phyloP scores from a whole-genome alignment of 2,888 invertebrate genomes.

The Aethes cnicana region DNA sequence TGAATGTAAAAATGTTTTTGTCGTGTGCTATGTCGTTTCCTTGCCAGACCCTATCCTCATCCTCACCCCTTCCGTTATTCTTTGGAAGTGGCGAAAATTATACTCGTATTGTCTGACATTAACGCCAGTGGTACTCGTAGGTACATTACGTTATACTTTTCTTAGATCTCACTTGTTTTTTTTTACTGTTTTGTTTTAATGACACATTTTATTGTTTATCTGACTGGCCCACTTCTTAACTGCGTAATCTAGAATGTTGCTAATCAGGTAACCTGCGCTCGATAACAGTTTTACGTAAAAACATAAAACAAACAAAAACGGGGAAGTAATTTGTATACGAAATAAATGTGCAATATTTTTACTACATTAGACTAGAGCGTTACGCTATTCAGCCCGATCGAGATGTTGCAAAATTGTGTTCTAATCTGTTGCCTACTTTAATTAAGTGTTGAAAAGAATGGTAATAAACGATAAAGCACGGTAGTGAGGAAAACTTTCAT shows the following conservation, averaged over 20 bases:
- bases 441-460: slow-evolving; percentile 17
- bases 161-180: too few species aligned
- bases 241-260: not conserved
- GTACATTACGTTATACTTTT: too few species aligned
- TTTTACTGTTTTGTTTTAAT: too few species aligned
- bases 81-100: too few species aligned
- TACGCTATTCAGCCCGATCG: slow-evolving; percentile 11
- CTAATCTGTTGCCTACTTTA: slow-evolving; percentile 20
- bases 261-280: not conserved
- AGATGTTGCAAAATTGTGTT: slow-evolving; percentile 13
- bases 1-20: too few species aligned
- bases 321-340: slow-evolving; percentile 24
- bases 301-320: slow-evolving; percentile 24
- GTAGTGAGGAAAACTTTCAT: not conserved
- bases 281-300: slow-evolving; percentile 21
- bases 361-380: slow-evolving; percentile 16
- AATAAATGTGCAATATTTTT: slow-evolving; percentile 31
- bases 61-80: too few species aligned
- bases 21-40: too few species aligned
- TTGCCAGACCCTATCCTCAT: too few species aligned
- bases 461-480: not conserved
- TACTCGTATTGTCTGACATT: too few species aligned
- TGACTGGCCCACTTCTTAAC: not conserved
- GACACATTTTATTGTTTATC: too few species aligned
- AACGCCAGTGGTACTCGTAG: too few species aligned